Evolutionary conservation across 2,888 invertebrate species (phyloP).

Genomic region (Pemphredon lugubris): DNA sequence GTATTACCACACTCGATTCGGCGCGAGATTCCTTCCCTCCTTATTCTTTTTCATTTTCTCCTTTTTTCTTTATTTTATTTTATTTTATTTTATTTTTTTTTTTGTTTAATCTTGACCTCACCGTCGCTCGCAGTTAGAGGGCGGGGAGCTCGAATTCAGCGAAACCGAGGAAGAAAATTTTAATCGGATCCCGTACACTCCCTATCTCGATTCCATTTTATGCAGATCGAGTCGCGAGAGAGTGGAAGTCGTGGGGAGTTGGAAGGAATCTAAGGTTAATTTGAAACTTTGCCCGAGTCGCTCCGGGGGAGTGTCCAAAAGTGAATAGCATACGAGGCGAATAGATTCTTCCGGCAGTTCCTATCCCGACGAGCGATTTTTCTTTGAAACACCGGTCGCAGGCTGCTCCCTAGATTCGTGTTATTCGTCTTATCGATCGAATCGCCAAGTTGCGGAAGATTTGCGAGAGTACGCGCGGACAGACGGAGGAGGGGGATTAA

Average conservation of each 20-base stretch:
- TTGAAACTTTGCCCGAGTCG: conserved; percentile 42
- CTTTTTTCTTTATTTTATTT: too few relatives aligned
- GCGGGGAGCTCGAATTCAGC: conserved; percentile 30
- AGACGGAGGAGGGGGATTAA: too few relatives aligned
- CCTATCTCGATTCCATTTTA: conserved; percentile 45
- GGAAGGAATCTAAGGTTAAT: conserved; percentile 43
- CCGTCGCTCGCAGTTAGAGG: too few relatives aligned
- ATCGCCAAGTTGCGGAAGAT: conserved; percentile 7
- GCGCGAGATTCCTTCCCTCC: too few relatives aligned
- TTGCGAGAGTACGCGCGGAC: too few relatives aligned
- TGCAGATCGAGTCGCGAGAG: conserved; percentile 19
- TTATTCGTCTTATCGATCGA: conserved; percentile 24
- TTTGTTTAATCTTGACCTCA: too few relatives aligned
- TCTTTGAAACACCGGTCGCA: conserved; percentile 7
- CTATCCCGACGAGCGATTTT: conserved; percentile 21
- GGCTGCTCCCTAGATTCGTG: not conserved
- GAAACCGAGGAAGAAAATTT: conserved; percentile 33
- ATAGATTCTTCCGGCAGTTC: conserved; percentile 22
- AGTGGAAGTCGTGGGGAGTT: conserved; percentile 16
- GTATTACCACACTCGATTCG: too few relatives aligned
- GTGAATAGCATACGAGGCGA: conserved; percentile 38
- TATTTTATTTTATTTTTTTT: too few relatives aligned
- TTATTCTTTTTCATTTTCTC: too few relatives aligned
- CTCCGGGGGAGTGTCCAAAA: conserved; percentile 28
- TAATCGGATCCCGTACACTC: conserved; percentile 26